Evolutionary conservation across 2,888 invertebrate species (phyloP).

Genomic region (Macaria notata): DNA sequence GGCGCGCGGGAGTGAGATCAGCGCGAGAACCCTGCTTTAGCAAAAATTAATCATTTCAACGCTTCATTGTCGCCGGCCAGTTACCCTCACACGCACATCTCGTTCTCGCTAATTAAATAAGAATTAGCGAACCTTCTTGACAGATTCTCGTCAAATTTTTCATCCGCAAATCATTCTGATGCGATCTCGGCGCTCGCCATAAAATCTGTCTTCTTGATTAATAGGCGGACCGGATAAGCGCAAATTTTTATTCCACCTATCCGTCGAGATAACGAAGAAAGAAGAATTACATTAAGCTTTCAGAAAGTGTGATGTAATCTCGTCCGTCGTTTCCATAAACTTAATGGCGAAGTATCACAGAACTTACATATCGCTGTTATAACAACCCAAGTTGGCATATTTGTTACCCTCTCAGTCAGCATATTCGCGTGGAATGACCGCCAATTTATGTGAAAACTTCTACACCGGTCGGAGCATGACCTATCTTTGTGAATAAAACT

Average conservation of each 20-base stretch:
- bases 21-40: slow-evolving; percentile 51
- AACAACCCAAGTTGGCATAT: slow-evolving; percentile 81
- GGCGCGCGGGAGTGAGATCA: slow-evolving; percentile 49
- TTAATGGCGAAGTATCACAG: slow-evolving; percentile 81
- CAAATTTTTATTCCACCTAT: slow-evolving; percentile 53
- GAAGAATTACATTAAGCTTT: slow-evolving; percentile 78
- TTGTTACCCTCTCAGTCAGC: slow-evolving; percentile 81
- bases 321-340: slow-evolving; percentile 79
- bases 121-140: slow-evolving; percentile 74
- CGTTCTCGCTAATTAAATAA: slow-evolving; percentile 75
- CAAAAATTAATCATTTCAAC: slow-evolving; percentile 81
- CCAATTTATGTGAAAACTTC: slow-evolving; percentile 82
- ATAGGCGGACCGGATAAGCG: slow-evolving; percentile 52
- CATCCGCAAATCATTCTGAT: slow-evolving; percentile 44
- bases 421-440: slow-evolving; percentile 82
- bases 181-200: slow-evolving; percentile 54
- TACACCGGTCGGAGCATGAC: slow-evolving; percentile 74
- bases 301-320: slow-evolving; percentile 80
- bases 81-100: slow-evolving; percentile 66
- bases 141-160: slow-evolving; percentile 71
- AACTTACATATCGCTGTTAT: slow-evolving; percentile 82
- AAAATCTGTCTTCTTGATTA: slow-evolving; percentile 64
- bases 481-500: slow-evolving; percentile 76
- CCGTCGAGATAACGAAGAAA: slow-evolving; percentile 55
- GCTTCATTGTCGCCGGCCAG: slow-evolving; percentile 69